These are phyloP conservation scores for Pristionchus maxplancki DNA, from an alignment of 2,888 invertebrate species.

Conservation along the genomic window DNA sequence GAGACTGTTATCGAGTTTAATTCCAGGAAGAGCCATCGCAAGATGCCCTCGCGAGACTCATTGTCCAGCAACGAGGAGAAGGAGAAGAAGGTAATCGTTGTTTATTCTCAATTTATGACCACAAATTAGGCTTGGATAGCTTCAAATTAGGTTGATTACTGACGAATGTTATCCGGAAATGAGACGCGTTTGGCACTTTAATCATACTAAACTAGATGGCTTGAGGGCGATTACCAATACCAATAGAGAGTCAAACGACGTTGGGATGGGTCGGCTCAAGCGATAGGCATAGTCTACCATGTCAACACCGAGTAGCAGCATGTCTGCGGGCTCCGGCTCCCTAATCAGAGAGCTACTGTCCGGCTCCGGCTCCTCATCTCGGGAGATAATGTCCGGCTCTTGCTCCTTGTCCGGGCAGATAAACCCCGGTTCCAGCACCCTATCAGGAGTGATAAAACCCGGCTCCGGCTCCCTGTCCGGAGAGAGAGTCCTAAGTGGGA, in stretches of 20 bases:
- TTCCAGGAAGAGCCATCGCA: conserved; percentile 18
- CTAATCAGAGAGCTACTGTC: too few species aligned
- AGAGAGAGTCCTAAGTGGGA: not conserved
- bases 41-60: conserved; percentile 25
- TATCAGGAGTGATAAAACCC: too few species aligned
- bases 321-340: too few species aligned
- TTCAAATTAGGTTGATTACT: not conserved
- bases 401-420: too few species aligned
- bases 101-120: not conserved
- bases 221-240: not conserved
- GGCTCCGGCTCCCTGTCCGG: not conserved
- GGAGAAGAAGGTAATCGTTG: not conserved
- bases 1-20: too few species aligned
- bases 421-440: too few species aligned
- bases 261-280: too few species aligned
- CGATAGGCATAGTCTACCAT: not conserved
- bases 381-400: too few species aligned
- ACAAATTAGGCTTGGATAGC: not conserved
- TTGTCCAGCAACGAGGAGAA: conserved; percentile 25
- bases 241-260: not conserved
- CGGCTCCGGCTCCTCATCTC: too few species aligned
- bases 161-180: not conserved
- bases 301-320: not conserved
- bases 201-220: not conserved
- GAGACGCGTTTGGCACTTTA: not conserved